Evolutionary conservation across 2,888 invertebrate species (phyloP), one percentile per base, ranked within the genome.

Genomic region (Neoascia interrupta): DNA sequence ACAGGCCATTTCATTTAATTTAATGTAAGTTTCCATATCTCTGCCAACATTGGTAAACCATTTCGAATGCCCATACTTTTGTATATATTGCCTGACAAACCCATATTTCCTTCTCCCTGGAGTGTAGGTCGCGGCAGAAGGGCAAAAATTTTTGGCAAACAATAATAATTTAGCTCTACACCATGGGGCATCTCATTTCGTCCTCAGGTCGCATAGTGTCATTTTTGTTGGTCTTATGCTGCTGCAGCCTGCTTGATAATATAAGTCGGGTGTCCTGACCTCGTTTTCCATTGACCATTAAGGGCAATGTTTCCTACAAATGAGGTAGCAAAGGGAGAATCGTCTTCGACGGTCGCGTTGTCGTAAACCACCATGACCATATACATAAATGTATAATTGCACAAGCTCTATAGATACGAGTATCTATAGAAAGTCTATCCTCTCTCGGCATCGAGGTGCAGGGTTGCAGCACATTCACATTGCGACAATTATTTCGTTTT

Each of bases 271-370:
- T 64, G 72, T 63, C 60, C 60, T 82, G 81, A 82, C 82, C 82
- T 70, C 81, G 68, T 81, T 82, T 79, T 82, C 81, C 81, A 83
- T 81, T 83, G 83, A 83, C 82, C 83, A 83, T 83, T 83, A 83
- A 83, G 83, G 83, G 83, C 83, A 83, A 83, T 81, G 82, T 82
- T 83, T 83, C 81, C 81, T 83, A 81, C 82, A 81, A 81, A 81
- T 72, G 73, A 63, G 56, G 43, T 51, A 60, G 21, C 5, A 13
- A 11, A 41, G 45, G 56, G 11, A n/a, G n/a, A n/a, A n/a, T n/a
- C n/a, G n/a, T n/a, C n/a, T n/a, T 11, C 5, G 18, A 19, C 11
- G 47, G 47, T 21, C 41, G n/a, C n/a, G 43, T 34, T 36, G 45
- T 21, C 26, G 18, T 26, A 16, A 51, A 37, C 61, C 34, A 54